Base-by-base conservation (phyloP, 1,140 invertebrate species). In the Conopomorpha cramerella region DNA sequence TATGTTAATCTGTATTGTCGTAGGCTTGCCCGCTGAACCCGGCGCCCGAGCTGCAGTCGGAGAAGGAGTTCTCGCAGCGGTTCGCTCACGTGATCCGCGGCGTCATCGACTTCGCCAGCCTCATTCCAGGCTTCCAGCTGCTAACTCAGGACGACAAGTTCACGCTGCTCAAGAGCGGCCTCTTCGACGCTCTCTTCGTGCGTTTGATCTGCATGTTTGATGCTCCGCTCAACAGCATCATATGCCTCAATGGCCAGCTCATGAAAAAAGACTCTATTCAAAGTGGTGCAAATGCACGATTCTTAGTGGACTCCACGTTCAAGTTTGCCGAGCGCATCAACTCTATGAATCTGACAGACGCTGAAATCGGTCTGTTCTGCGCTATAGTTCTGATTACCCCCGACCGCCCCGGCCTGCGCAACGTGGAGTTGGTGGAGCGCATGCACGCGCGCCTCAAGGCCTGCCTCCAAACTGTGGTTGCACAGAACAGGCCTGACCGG, bases 91-190 rank as follows among this genome's bases (percentile, higher is more conserved):
- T 94, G 23, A 96, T 98, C 51, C 90, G 93, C 51, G 95, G 95
- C 31, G 95, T 98, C 2, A 95, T 99, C 29, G 94, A 96, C 62
- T 99, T 98, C 71, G 96, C 96, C 46, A 97, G 97, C 63, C 87
- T 93, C 45, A 95, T 99, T 48, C 96, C 96, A 39, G 96, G 96
- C 34, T 99, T 99, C 81, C 86, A 90, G 46, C 81, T 95, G 37
- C 84, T 99, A 33, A 88, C 94, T 13, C 93, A 97, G 77, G 95
- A 97, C 55, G 96, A 99, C 66, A 95, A 98, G 78, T 94, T 99
- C 49, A 96, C 93, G 36, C 81, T 99, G 16, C 83, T 99, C 36
- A 98, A 98, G 78, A 95, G 93, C 36, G 93, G 93, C 13, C 91
- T 96, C 7, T 96, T 96, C 64, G 94, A 96, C 77, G 93, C 95